Base-by-base conservation (phyloP, 1,140 invertebrate species). In the Neomicropteryx cornuta region DNA sequence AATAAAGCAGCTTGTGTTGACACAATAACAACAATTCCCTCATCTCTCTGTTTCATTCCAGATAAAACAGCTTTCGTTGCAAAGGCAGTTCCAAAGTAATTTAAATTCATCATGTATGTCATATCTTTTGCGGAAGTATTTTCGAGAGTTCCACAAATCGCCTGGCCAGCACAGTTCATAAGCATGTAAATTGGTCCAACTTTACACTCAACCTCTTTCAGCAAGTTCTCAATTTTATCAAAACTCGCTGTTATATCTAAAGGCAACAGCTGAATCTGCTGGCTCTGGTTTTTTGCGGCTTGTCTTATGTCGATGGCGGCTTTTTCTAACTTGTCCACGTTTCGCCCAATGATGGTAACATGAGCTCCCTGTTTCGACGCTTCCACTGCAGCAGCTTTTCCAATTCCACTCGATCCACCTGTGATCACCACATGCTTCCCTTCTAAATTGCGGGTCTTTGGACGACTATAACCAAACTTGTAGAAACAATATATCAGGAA, bases 381-480 rank as follows among this genome's bases (percentile, higher is more conserved):
- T 51, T 86, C 70, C 11, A 81, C 67, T 1, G 90, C 93, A 14
- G 89, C 54, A 31, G 77, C 74, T 60, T 89, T 84, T 3, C 94
- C 94, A 48, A 97, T 97, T 4, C 94, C 94, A 68, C 88, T 93
- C 0, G 93, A 97, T 20, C 93, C 94, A 32, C 94, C 94, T 18
- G 89, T 94, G n/a, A 96, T 71, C 18, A 78, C 70, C 28, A 79
- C 72, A 60, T 79, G 76, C 49, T 65, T 72, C 5, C 62, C 62
- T 49, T 46, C 52, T 22, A 69, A 50, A 42, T 60, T 36, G 38
- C 49, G 60, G 10, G 5, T 17, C 23, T 42, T 36, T 8, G 14
- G 6, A 6, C 11, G 30, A n/a, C n/a, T n/a, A n/a, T n/a, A n/a
- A n/a, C n/a, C n/a, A n/a, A n/a, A n/a, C n/a, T n/a, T n/a, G n/a